Percentiles rank a stretch among this genome's conserved stretches.
These are phyloP conservation scores for Morone chrysops DNA, from an alignment of 2,113 vertebrate genomes.

Conservation along the genomic window DNA sequence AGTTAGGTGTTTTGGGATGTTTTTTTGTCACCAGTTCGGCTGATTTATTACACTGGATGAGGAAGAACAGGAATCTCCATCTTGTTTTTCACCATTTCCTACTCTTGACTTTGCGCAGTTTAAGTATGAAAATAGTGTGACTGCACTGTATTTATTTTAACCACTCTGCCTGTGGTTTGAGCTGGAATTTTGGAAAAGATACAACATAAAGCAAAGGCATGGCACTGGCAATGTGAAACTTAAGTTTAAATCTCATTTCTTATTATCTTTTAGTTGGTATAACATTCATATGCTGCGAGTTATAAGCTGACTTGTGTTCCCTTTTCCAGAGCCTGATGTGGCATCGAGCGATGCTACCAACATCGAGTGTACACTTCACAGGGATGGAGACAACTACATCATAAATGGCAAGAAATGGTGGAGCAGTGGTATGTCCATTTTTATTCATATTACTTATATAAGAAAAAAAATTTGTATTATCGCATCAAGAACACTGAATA, in stretches of 20 bases:
- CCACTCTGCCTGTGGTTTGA: not conserved
- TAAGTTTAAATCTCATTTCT: not conserved
- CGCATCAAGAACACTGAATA: not conserved
- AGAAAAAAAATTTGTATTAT: not conserved
- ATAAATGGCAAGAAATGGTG: slow-evolving; percentile 97
- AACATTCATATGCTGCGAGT: not conserved
- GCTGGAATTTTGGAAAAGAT: slow-evolving; percentile 11
- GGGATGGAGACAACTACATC: slow-evolving; percentile 84
- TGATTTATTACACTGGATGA: not conserved
- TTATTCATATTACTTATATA: not conserved
- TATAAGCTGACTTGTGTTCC: not conserved
- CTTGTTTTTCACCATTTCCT: not conserved
- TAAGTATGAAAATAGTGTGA: not conserved
- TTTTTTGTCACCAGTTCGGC: slow-evolving; percentile 14
- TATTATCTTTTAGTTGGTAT: not conserved
- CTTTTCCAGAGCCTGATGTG: slow-evolving; percentile 89
- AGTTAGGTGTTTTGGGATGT: not conserved
- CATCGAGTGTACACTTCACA: slow-evolving; percentile 88
- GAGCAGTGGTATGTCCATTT: slow-evolving; percentile 90
- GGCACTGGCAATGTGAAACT: not conserved
- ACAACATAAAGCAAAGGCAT: not conserved
- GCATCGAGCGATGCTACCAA: slow-evolving; percentile 96
- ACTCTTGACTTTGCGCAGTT: not conserved
- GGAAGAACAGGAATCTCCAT: not conserved
- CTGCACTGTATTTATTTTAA: not conserved